Evolutionary conservation across 2,797 vertebrate genomes (phyloP).

Genomic region (Valencia hispanica): DNA sequence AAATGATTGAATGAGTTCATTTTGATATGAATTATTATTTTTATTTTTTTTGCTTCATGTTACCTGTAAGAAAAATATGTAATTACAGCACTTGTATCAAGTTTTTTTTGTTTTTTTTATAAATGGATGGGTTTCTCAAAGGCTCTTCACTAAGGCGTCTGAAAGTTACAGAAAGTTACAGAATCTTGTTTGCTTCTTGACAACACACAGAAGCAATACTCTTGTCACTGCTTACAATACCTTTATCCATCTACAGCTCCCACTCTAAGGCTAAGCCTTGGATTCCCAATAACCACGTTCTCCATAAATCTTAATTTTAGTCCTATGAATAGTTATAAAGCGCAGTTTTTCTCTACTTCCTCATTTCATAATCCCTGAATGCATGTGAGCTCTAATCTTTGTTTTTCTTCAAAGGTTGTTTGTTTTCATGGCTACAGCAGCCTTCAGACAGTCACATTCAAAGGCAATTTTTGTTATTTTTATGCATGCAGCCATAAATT

Average conservation of each 20-base stretch:
- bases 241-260: neutral
- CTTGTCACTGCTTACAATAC: neutral
- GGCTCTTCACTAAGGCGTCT: too few relatives aligned
- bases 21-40: too few relatives aligned
- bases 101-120: too few relatives aligned
- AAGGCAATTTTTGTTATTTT: conserved; percentile 11
- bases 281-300: neutral
- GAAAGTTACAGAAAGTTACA: too few relatives aligned
- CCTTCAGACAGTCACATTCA: neutral
- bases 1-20: too few relatives aligned
- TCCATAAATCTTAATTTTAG: neutral
- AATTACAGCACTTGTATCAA: too few relatives aligned
- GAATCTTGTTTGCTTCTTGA: neutral
- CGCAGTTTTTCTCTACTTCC: neutral
- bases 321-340: too few relatives aligned
- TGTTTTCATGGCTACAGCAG: neutral
- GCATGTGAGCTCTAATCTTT: neutral
- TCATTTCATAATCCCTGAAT: conserved; percentile 9
- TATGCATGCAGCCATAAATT: conserved; percentile 18
- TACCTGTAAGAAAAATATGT: too few relatives aligned
- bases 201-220: neutral
- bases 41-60: too few relatives aligned
- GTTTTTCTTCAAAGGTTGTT: neutral
- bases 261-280: neutral
- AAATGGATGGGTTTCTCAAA: too few relatives aligned